Evolutionary conservation across 2,888 invertebrate genomes (phyloP).

Genomic region (Anarsia innoxiella): DNA sequence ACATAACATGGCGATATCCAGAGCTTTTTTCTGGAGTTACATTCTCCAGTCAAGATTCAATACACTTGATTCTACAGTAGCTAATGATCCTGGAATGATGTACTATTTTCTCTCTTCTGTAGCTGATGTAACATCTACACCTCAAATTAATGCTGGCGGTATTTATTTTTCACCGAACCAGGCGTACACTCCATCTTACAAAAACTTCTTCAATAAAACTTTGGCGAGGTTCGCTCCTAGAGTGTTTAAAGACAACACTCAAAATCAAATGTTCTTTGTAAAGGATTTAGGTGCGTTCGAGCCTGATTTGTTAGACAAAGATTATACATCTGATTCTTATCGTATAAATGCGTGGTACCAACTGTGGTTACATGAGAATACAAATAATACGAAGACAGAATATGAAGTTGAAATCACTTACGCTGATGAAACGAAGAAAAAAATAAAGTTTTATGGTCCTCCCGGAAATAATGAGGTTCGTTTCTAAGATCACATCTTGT

Average conservation of each 20-base stretch:
- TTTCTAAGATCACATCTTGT: too few relatives aligned
- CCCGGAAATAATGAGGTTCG: constrained; percentile 89
- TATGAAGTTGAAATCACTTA: constrained; percentile 96
- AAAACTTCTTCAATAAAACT: constrained; percentile 97
- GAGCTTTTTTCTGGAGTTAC: constrained; percentile 97
- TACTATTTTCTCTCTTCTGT: constrained; percentile 96
- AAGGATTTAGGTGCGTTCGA: constrained; percentile 91
- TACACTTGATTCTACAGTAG: constrained; percentile 91
- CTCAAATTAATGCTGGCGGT: constrained; percentile 92
- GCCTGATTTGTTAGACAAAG: constrained; percentile 84
- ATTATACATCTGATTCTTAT: constrained; percentile 94
- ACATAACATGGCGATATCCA: constrained; percentile 95
- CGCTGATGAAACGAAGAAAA: constrained; percentile 95
- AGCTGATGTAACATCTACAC: constrained; percentile 95
- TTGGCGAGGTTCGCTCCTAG: constrained; percentile 95
- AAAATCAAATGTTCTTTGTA: constrained; percentile 92
- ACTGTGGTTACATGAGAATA: constrained; percentile 91
- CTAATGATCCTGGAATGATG: constrained; percentile 98
- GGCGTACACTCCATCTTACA: constrained; percentile 94
- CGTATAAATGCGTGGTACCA: constrained; percentile 96
- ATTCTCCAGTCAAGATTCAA: constrained; percentile 93
- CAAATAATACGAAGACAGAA: constrained; percentile 94
- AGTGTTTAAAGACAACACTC: constrained; percentile 93
- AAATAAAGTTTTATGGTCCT: constrained; percentile 96
- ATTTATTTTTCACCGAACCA: constrained; percentile 95